These are phyloP conservation scores for Hipparchia sbordonii DNA, from an alignment of 2,888 invertebrate species.

Conservation along the genomic window DNA sequence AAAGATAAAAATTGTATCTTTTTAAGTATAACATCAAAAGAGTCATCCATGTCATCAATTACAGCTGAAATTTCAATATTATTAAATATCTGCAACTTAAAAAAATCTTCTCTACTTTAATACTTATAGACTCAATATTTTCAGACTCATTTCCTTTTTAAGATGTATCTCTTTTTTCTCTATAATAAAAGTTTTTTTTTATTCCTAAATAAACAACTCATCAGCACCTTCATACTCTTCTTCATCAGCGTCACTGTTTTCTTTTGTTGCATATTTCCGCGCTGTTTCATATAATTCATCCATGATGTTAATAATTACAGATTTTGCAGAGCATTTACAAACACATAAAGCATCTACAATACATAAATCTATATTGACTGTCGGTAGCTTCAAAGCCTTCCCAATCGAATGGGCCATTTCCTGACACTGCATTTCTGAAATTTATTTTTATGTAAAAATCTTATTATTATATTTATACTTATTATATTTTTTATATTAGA, in stretches of 20 bases:
- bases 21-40: constrained; percentile 59
- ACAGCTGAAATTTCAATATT: constrained; percentile 32
- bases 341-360: constrained; percentile 73
- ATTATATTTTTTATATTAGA: no score
- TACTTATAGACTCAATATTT: no score
- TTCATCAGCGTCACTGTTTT: constrained; percentile 45
- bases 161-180: no score
- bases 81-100: not conserved
- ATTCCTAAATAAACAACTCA: not conserved
- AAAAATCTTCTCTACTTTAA: no score
- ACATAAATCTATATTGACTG: constrained; percentile 76
- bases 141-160: no score
- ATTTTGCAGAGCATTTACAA: constrained; percentile 55
- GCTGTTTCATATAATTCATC: constrained; percentile 59
- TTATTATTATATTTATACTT: not conserved
- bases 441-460: not conserved
- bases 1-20: constrained; percentile 61
- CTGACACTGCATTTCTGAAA: constrained; percentile 65
- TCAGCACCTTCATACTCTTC: constrained; percentile 54
- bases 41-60: constrained; percentile 55
- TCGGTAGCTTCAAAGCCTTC: constrained; percentile 68
- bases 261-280: constrained; percentile 44
- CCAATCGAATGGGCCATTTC: constrained; percentile 73
- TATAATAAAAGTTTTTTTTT: no score
- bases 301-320: constrained; percentile 52